Evolutionary conservation across 2,113 vertebrate genomes (phyloP), one percentile per base, ranked within the genome.

Genomic region (Brachyhypopomus occidentalis): DNA sequence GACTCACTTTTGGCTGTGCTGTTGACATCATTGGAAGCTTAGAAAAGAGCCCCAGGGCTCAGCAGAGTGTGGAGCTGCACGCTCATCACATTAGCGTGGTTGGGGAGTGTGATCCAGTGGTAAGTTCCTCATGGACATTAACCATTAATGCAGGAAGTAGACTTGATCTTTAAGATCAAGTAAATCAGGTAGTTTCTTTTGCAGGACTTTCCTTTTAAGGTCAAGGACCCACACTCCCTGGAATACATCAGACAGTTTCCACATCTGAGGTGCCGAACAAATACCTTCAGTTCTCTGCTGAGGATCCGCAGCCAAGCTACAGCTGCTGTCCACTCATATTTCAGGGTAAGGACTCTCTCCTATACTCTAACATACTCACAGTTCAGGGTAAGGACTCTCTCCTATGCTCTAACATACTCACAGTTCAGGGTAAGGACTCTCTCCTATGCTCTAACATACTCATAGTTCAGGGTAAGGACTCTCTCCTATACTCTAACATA

Each of bases 261-360:
- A 85, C 98, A 99, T 84, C 90, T 99, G 58, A 92, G 97, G 2
- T 97, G 97, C 87, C 91, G 95, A 83, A 98, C 59, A 34, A 97
- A 95, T 63, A 60, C 83, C 0, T 94, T 97, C 0, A 87, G 93
- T 4, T 94, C 97, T 19, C 91, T 99, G 27, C 60, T 99, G 85
- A 94, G 98, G 71, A 89, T 98, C 85, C 95, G 98, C 80, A 97
- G 96, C 62, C 94, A 96, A 84, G 97, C 98, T 77, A 95, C 95
- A 0, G 76, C 94, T 23, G 95, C 94, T 1, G 89, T 98, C 84
- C 95, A 99, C 75, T 91, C 95, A 0, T 97, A 95, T 89, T 99
- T 99, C 88, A 41, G 41, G 41, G 41, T 41, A 41, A 41, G 41
- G 41, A 4, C 9, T 7, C 41, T 41, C 41, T 41, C 41, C 41